These are phyloP conservation scores for Vanessa atalanta DNA, from an alignment of 1,140 invertebrate genomes.

Conservation along the genomic window DNA sequence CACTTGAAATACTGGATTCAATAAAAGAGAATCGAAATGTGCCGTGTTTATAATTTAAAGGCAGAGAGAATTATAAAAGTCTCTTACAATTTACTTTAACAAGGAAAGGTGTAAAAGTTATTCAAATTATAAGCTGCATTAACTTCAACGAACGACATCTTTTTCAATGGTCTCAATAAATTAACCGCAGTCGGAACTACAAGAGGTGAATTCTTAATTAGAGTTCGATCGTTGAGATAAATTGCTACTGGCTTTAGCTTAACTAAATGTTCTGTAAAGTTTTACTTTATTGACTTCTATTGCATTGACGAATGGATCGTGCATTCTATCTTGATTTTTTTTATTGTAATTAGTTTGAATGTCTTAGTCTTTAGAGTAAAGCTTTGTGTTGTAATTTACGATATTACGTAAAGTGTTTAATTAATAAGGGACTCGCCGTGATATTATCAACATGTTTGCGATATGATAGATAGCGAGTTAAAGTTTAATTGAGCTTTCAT, in stretches of 20 bases:
- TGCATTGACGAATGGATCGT: too few species aligned
- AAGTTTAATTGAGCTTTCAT: neutral
- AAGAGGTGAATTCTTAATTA: constrained; percentile 30
- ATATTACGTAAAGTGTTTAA: too few species aligned
- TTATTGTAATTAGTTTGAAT: too few species aligned
- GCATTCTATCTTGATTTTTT: too few species aligned
- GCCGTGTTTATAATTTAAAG: neutral
- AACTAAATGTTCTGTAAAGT: constrained; percentile 8
- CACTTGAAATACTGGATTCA: too few species aligned
- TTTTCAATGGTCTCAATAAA: constrained; percentile 30
- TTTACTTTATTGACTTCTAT: neutral
- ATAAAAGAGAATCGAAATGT: too few species aligned
- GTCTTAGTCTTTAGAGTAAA: too few species aligned
- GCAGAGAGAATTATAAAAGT: neutral
- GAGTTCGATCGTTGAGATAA: constrained; percentile 22
- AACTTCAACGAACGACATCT: constrained; percentile 17
- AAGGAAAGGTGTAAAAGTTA: constrained; percentile 17
- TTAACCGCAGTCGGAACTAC: constrained; percentile 24
- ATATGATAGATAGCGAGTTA: constrained; percentile 5
- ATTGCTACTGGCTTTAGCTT: constrained; percentile 12
- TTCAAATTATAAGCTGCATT: constrained; percentile 1
- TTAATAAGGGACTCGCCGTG: too few species aligned
- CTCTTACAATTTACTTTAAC: neutral
- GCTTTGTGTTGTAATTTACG: too few species aligned
- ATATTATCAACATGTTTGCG: constrained; percentile 3